These are phyloP conservation scores for Progne subis DNA, from an alignment of 2,113 vertebrate genomes.

Conservation along the genomic window DNA sequence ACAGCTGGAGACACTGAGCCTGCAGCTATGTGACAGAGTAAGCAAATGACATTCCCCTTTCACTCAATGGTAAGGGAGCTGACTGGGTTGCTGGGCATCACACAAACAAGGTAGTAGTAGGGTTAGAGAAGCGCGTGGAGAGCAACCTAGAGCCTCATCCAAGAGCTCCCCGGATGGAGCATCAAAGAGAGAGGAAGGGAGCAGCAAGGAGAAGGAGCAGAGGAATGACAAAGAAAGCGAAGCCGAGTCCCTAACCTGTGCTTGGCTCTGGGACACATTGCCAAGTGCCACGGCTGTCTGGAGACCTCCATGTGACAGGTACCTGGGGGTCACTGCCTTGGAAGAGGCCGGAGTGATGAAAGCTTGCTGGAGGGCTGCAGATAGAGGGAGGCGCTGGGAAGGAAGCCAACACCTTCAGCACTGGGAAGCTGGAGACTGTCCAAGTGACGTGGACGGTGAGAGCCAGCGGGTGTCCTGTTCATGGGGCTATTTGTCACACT, in stretches of 20 bases:
- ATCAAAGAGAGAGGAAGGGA: neutral
- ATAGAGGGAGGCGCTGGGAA: constrained; percentile 12
- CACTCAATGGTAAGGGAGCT: neutral
- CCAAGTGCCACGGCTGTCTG: neutral
- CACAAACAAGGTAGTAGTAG: neutral
- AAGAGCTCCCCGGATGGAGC: neutral
- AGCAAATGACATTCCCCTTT: neutral
- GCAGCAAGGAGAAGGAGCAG: neutral
- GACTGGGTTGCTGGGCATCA: neutral
- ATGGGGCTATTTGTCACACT: constrained; percentile 41
- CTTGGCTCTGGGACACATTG: neutral
- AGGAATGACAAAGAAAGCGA: neutral
- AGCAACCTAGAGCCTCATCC: neutral
- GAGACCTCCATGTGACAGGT: neutral
- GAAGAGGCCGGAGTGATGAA: constrained; percentile 34
- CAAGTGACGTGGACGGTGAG: neutral
- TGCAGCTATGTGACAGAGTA: neutral
- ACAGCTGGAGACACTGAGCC: neutral
- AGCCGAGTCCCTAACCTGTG: neutral
- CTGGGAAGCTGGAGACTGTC: constrained; percentile 37
- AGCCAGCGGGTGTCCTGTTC: constrained; percentile 15
- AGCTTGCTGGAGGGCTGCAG: constrained; percentile 28
- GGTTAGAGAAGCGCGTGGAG: neutral
- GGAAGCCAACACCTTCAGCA: constrained; percentile 24
- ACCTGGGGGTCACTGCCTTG: neutral